Evolutionary conservation across 1,140 invertebrate species (phyloP), one percentile per base, ranked within the genome.

Genomic region (Plectrocnemia conspersa): DNA sequence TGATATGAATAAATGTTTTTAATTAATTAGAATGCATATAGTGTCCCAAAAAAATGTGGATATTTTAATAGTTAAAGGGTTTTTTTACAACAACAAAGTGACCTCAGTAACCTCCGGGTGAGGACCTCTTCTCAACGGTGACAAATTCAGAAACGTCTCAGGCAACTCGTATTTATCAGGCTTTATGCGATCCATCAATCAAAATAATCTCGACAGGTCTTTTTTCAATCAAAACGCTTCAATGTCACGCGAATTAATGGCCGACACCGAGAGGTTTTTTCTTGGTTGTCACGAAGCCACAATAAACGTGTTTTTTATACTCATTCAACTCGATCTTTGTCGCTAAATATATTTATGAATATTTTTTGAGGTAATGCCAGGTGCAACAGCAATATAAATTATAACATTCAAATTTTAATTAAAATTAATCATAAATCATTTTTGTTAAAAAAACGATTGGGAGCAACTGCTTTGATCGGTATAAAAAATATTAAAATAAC

Each of bases 161-260:
- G 35, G 35, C 35, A 38, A 38, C 15, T 38, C 35, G 35, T 38
- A 38, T 38, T 38, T 38, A 38, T 38, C 35, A 38, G 15, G 35
- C 35, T 38, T 38, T 38, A 16, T 16, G 35, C 13, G 35, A 38
- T 38, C 35, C 35, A 38, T 38, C 35, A 38, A 38, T 38, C 35
- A 38, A 38, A 38, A 38, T 38, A 38, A 38, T 38, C 35, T 38
- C 11, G 35, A 38, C 35, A 38, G 35, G 7, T 38, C 35, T 7
- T 38, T 38, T 38, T 38, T 38, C 35, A 38, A 38, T 38, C 35
- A 38, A 38, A 38, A 38, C 13, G 35, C 11, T 38, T 38, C 35
- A 38, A 38, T 38, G 35, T 38, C 35, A 38, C 35, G 35, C 35
- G 35, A 38, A 38, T 38, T 38, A 38, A 38, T 38, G 35, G 35